phyloP scores from a whole-genome alignment of 2,113 vertebrate genomes.

The Nothoprocta perdicaria region DNA sequence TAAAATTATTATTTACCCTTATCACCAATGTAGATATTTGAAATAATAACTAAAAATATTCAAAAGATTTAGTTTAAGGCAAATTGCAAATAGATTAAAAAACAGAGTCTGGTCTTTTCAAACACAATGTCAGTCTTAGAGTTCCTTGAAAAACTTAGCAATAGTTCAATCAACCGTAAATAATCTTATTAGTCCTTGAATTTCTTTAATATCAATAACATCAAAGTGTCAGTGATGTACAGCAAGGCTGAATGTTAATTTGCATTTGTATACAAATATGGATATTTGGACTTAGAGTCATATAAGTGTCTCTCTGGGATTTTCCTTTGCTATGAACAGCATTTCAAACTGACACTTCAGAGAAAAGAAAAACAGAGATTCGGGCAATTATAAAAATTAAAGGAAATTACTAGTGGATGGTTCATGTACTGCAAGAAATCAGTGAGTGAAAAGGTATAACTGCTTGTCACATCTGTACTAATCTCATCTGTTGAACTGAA shows the following conservation, averaged over 20 bases:
- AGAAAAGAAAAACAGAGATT: neutral
- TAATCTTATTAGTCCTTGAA: neutral
- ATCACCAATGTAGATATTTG: neutral
- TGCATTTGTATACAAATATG: neutral
- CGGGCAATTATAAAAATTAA: conserved; percentile 57
- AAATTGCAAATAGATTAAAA: neutral
- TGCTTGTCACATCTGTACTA: conserved; percentile 41
- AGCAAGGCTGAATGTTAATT: neutral
- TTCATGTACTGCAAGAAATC: conserved; percentile 36
- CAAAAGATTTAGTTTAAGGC: neutral
- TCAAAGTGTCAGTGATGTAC: neutral
- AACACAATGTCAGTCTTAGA: neutral
- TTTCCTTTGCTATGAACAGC: conserved; percentile 18
- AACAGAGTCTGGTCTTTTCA: neutral
- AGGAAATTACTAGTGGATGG: conserved; percentile 23
- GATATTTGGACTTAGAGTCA: neutral
- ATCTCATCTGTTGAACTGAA: conserved; percentile 35
- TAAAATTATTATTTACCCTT: neutral
- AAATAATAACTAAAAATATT: neutral
- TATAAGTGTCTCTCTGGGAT: neutral
- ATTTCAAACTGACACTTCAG: conserved; percentile 23
- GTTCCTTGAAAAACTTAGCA: neutral
- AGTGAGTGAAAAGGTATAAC: conserved; percentile 19
- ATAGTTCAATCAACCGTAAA: neutral
- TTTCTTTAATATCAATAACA: neutral